Base-by-base conservation (phyloP, 1,140 invertebrate genomes). In the Eciton burchellii region DNA sequence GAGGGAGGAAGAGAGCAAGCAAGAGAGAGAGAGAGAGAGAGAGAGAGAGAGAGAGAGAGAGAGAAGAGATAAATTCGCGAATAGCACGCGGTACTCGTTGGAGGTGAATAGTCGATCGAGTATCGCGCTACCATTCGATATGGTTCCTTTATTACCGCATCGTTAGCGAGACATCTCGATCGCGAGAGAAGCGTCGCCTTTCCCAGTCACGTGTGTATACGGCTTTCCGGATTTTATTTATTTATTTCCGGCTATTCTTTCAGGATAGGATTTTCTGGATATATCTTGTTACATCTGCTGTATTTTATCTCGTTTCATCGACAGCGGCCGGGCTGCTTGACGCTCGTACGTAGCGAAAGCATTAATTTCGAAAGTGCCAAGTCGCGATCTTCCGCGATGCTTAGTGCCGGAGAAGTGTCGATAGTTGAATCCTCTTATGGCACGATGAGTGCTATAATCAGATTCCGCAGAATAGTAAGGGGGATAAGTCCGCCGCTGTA, bases 11-110 rank as follows among this genome's bases (percentile, higher is more conserved):
- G n/a, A n/a, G n/a, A n/a, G n/a, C n/a, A n/a, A n/a, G 65, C 60
- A 11, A 35, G 70, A 72, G 26, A 35, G 26, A 56, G 57, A 24
- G 79, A 45, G 59, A 62, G 41, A 12, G 56, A 73, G 19, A 74
- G 54, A 59, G 49, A 77, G 47, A 45, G 35, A 19, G 0, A 54
- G 6, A 1, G 52, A 54, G n/a, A 54, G 52, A 21, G 52, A 54
- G 52, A 19, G 52, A 21, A 19, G 63, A 79, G 74, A 79, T 79
- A 79, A 79, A 79, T 68, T 79, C 74, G 63, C 63, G 74, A 70
- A 79, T 79, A 19, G 49, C 12, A 35, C 63, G 14, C 35, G 63
- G 16, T 35, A 49, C 41, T 79, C 74, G 63, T 57, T 68, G 63
- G 66, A 68, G 65, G 16, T 52, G 65, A 68, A 68, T 1, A 45